Conservation (phyloP, 2,113 vertebrate species). For the Poeciliopsis retropinna region DNA sequence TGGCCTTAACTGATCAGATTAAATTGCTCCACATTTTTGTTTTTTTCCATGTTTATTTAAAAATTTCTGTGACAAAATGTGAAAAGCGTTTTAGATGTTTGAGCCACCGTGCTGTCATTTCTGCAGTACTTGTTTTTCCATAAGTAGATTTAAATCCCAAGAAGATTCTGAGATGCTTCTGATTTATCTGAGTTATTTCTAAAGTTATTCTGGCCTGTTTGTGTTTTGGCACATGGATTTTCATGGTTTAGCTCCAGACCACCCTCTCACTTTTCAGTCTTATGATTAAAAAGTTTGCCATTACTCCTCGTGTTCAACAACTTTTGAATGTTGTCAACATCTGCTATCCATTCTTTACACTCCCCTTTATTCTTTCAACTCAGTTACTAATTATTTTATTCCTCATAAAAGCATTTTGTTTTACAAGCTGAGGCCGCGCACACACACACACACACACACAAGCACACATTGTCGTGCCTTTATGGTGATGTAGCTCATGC, state of each 20-base stretch:
- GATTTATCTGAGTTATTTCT: constrained; percentile 8
- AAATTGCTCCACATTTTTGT: neutral
- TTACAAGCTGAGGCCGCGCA: neutral
- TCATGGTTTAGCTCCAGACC: constrained; percentile 24
- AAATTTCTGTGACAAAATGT: neutral
- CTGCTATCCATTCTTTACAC: neutral
- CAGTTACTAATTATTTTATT: constrained; percentile 7
- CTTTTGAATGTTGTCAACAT: constrained; percentile 18
- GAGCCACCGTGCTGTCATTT: neutral
- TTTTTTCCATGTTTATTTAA: neutral
- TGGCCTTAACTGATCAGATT: neutral
- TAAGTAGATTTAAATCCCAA: neutral
- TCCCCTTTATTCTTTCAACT: neutral
- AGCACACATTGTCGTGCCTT: constrained; percentile 28
- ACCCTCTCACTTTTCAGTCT: constrained; percentile 18
- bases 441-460: neutral
- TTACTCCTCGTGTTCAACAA: constrained; percentile 29
- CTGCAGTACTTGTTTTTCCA: neutral
- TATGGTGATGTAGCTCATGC: constrained; percentile 48
- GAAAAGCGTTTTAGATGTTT: neutral
- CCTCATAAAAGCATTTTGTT: constrained; percentile 6
- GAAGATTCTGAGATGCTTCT: constrained; percentile 1
- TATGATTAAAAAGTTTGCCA: constrained; percentile 38
- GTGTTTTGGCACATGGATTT: constrained; percentile 28
- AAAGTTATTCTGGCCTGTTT: constrained; percentile 12